Base-by-base conservation (phyloP, 92 coral and sea anemone genomes). In the Porites evermanni region DNA sequence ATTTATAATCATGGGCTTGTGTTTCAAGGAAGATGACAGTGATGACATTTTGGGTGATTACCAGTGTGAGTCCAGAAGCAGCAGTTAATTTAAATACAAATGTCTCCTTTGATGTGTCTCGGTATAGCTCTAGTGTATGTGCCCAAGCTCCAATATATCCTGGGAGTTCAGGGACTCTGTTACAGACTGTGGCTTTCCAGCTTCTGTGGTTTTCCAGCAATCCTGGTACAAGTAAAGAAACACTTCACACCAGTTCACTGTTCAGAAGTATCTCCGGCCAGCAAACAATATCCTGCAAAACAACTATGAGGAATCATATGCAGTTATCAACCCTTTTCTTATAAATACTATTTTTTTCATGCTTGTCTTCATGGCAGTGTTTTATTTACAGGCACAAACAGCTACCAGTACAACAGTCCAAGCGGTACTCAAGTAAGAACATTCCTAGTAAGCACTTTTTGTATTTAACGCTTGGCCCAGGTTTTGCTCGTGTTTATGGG, bases 171-270 rank as follows among this genome's bases (percentile, higher is more conserved):
- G 44, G 60, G 2, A 70, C 85, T 9, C 26, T 89, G 1, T 16
- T 83, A 1, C 85, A 83, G 65, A 77, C 92, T 17, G 76, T 83
- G 67, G 79, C 76, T n/a, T n/a, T n/a, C n/a, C n/a, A n/a, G n/a
- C n/a, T n/a, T n/a, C n/a, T n/a, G n/a, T n/a, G n/a, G n/a, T n/a
- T 89, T 69, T 84, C 89, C 0, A 77, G 70, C 0, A 74, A 87
- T 12, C 91, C 83, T 0, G 88, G 79, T 26, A 53, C 67, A 1
- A 79, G 92, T 88, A 84, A 89, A 9, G 92, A 32, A 51, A 81
- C 38, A 56, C 79, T 3, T 84, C 79, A 3, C 20, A 68, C 32
- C 89, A 89, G 64, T 84, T 79, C 5, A 1, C 21, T 23, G n/a
- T 65, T 0, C 86, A 71, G 44, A 63, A 79, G 52, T 58, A 64